Evolutionary conservation across 2,888 invertebrate genomes (phyloP).

Genomic region (Meta bourneti): DNA sequence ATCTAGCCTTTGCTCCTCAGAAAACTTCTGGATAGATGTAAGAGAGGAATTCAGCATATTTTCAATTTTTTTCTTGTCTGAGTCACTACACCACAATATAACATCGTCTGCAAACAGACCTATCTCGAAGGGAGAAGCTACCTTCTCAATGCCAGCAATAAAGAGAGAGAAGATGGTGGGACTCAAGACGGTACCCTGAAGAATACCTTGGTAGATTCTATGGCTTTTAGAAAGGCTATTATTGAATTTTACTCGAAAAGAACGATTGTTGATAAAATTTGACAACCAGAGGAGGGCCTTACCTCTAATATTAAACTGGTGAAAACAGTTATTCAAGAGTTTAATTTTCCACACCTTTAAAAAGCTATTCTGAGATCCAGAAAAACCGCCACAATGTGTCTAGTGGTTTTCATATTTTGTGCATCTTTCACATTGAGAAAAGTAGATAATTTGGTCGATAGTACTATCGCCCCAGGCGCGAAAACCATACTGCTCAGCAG

Average conservation of each 20-base stretch:
- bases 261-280: neutral
- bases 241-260: too few relatives aligned
- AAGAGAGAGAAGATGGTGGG: slow-evolving; percentile 20
- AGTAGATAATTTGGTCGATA: too few relatives aligned
- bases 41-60: neutral
- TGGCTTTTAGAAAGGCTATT: neutral
- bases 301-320: slow-evolving; percentile 15
- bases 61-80: neutral
- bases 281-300: neutral
- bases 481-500: too few relatives aligned
- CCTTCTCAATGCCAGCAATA: neutral
- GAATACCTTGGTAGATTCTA: neutral
- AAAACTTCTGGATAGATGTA: too few relatives aligned
- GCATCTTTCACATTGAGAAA: slow-evolving; percentile 5
- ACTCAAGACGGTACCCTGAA: slow-evolving; percentile 18
- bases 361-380: slow-evolving; percentile 24
- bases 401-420: slow-evolving; percentile 6
- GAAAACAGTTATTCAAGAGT: neutral
- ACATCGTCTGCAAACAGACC: neutral
- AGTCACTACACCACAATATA: neutral
- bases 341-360: slow-evolving; percentile 32
- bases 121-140: neutral
- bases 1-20: too few relatives aligned
- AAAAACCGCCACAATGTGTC: neutral
- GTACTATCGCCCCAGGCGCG: too few relatives aligned